Conservation (phyloP, 1,140 invertebrate genomes). For the Oedothorax gibbosus region DNA sequence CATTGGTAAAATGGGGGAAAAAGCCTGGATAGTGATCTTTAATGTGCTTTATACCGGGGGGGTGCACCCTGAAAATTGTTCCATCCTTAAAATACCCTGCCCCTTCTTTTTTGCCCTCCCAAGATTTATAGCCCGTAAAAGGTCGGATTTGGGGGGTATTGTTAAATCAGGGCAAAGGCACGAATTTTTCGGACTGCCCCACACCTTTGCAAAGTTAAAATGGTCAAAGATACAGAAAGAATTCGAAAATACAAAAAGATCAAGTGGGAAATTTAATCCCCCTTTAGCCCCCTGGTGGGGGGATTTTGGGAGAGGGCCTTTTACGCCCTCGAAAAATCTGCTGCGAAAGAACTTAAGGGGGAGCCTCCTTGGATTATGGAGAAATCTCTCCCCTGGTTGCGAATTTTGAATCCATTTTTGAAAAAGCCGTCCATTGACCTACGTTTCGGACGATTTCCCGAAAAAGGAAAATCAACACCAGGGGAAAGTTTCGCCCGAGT, state of each 20-base stretch:
- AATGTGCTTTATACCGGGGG: slow-evolving; percentile 53
- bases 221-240: neutral
- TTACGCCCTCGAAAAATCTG: slow-evolving; percentile 16
- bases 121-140: slow-evolving; percentile 68
- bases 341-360: slow-evolving; percentile 1
- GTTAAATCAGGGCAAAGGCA: slow-evolving; percentile 68
- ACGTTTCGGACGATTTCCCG: slow-evolving; percentile 16
- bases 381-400: slow-evolving; percentile 10
- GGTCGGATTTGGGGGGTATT: slow-evolving; percentile 65
- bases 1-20: slow-evolving; percentile 59
- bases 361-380: neutral
- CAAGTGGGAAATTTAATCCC: neutral
- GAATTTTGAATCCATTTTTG: slow-evolving; percentile 20
- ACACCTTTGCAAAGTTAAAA: slow-evolving; percentile 2
- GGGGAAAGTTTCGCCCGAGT: slow-evolving; percentile 5
- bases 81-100: slow-evolving; percentile 66
- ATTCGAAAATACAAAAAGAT: neutral
- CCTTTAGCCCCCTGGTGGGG: slow-evolving; percentile 2
- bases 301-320: neutral
- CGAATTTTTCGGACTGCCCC: slow-evolving; percentile 66
- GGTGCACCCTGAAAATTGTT: slow-evolving; percentile 66
- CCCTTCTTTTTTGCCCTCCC: slow-evolving; percentile 67
- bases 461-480: neutral
- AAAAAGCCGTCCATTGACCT: slow-evolving; percentile 35
- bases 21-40: slow-evolving; percentile 34